Percentiles rank a stretch among this genome's conserved stretches.
These are phyloP conservation scores for Stenolophus ochropezus DNA, from an alignment of 2,888 invertebrate species.

Conservation along the genomic window DNA sequence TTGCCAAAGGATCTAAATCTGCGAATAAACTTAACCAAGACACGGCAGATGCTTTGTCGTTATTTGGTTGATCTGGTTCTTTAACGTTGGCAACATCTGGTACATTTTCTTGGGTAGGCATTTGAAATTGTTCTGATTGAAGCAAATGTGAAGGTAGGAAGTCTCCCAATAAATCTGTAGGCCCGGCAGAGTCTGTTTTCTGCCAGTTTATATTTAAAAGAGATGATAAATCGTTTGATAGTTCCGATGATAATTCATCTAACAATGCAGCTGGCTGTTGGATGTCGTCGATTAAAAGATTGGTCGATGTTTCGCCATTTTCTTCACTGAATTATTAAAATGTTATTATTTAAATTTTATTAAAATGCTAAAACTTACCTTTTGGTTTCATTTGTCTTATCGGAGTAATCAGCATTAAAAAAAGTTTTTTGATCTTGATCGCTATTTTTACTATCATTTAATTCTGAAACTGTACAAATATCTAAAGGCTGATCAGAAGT, in stretches of 20 bases:
- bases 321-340: conserved; percentile 31
- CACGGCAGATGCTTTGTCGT: conserved; percentile 70
- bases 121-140: conserved; percentile 69
- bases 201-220: conserved; percentile 69
- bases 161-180: conserved; percentile 72
- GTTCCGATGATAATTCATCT: conserved; percentile 32
- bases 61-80: conserved; percentile 66
- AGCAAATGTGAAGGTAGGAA: conserved; percentile 76
- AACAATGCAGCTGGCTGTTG: conserved; percentile 24
- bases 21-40: conserved; percentile 94
- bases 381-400: conserved; percentile 68
- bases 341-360: neutral
- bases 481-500: conserved; percentile 82
- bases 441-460: conserved; percentile 71
- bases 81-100: conserved; percentile 56
- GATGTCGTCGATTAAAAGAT: conserved; percentile 48
- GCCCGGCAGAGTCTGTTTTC: conserved; percentile 64
- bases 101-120: conserved; percentile 40
- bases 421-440: conserved; percentile 73
- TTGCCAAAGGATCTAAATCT: conserved; percentile 92
- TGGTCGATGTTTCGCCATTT: conserved; percentile 8
- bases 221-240: conserved; percentile 63
- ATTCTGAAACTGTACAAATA: conserved; percentile 78
- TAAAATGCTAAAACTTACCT: neutral
- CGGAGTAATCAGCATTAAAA: conserved; percentile 79